phyloP scores from a whole-genome alignment of 2,888 invertebrate genomes.

The Pseudococcus longispinus region DNA sequence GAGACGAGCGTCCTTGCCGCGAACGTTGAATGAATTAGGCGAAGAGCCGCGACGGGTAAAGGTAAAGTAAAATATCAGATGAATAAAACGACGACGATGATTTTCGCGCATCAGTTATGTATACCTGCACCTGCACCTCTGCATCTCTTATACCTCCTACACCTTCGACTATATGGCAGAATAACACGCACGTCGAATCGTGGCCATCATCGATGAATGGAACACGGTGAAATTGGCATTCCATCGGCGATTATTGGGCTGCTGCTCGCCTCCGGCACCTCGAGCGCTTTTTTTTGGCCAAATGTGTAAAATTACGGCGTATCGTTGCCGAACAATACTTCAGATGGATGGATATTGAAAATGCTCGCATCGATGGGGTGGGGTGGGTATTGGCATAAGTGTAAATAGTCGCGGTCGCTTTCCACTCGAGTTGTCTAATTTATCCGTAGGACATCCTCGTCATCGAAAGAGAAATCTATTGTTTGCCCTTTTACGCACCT shows the following conservation, averaged over 20 bases:
- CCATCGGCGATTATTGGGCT: background rate
- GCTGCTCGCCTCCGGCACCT: background rate
- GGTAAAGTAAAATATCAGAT: too few species aligned
- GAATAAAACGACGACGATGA: too few species aligned
- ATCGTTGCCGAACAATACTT: background rate
- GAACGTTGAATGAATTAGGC: background rate
- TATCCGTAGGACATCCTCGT: conserved; percentile 25
- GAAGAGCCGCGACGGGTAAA: background rate
- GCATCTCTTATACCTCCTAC: background rate
- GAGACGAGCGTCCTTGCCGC: background rate
- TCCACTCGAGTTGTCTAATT: conserved; percentile 33
- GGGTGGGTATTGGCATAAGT: background rate
- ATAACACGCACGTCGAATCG: background rate
- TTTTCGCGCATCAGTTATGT: background rate
- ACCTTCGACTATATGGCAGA: too few species aligned
- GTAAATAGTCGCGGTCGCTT: background rate
- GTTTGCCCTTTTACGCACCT: conserved; percentile 49
- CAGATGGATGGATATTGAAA: background rate
- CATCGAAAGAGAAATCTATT: conserved; percentile 51
- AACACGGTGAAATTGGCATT: background rate
- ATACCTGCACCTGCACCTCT: background rate
- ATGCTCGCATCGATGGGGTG: background rate
- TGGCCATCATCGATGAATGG: background rate
- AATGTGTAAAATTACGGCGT: conserved; percentile 3
- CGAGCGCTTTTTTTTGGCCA: background rate